These are phyloP conservation scores for Ichneumon xanthorius DNA, from an alignment of 2,888 invertebrate species.

Conservation along the genomic window DNA sequence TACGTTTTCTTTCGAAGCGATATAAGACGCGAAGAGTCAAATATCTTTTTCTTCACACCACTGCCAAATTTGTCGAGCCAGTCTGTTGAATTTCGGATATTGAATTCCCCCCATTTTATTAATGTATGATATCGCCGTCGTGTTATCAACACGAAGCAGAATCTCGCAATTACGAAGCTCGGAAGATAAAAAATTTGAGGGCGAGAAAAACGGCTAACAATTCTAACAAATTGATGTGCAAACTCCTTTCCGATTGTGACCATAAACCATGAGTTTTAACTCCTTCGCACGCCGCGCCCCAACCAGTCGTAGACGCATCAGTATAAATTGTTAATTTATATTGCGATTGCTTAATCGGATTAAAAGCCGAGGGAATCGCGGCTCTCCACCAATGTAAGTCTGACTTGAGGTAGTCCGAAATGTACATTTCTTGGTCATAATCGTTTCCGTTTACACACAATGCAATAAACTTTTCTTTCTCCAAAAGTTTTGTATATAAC, in stretches of 20 bases:
- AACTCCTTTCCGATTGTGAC: too few relatives aligned
- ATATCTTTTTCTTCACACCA: too few relatives aligned
- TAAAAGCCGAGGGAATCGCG: constrained; percentile 21
- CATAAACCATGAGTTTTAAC: too few relatives aligned
- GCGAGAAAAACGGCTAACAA: constrained; percentile 16
- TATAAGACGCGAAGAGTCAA: too few relatives aligned
- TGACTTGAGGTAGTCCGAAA: constrained; percentile 24
- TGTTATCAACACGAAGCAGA: constrained; percentile 71
- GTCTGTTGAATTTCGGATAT: constrained; percentile 69
- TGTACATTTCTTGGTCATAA: constrained; percentile 40
- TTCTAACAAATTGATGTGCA: constrained; percentile 39
- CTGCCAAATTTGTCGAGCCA: too few relatives aligned
- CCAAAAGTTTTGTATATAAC: constrained; percentile 67
- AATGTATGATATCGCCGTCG: too few relatives aligned
- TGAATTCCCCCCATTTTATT: too few relatives aligned
- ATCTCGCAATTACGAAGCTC: constrained; percentile 17
- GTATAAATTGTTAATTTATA: constrained; percentile 33
- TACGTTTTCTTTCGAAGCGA: too few relatives aligned
- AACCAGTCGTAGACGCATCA: too few relatives aligned
- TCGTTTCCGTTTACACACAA: constrained; percentile 36
- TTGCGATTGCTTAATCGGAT: constrained; percentile 15
- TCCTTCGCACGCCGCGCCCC: too few relatives aligned
- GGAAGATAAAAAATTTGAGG: constrained; percentile 23
- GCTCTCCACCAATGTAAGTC: constrained; percentile 47
- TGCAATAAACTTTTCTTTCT: constrained; percentile 61